Evolutionary conservation across 1,140 invertebrate species (phyloP), one percentile per base, ranked within the genome.

Genomic region (Ips typographus): DNA sequence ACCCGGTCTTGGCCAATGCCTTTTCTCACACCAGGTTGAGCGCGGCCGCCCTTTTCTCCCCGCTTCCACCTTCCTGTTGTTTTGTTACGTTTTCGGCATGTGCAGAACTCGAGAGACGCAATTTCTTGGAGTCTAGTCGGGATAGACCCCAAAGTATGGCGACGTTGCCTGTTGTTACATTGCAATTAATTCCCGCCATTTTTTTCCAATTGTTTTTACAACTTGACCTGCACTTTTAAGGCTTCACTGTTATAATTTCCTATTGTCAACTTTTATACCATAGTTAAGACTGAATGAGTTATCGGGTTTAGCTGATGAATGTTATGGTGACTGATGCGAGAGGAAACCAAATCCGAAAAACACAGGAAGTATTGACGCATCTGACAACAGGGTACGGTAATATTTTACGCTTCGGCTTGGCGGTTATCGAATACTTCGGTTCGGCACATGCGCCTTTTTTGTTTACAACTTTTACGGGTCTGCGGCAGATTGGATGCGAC

Each of bases 391-490:
- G 5, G 67, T 43, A 1, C 59, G 8, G 56, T 62, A 62, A 42
- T 62, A 62, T 65, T 70, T 65, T 58, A 69, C 59, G 41, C 43
- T 65, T 70, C 42, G 53, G 61, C 62, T 55, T 70, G 53, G 44
- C 74, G 58, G 67, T 73, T 77, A 77, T 77, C 74, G 76, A 77
- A 77, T 77, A 75, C 74, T 76, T 72, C 71, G 62, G 62, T 67
- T 60, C 63, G 53, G 73, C 80, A 80, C 80, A 76, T 80, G 80
- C 80, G 80, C 76, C 49, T 60, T 73, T 74, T 62, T 82, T 82
- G 80, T 82, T 82, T 82, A 82, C 80, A 80, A 80, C 75, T 74
- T 68, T 73, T 71, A 69, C 62, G 70, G 60, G 59, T 52, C 61
- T 70, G 64, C 71, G 55, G 67, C 44, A 61, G 71, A 72, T 63